Percentiles rank a stretch among this genome's conserved stretches.
phyloP scores from a whole-genome alignment of 2,113 vertebrate genomes.

The Caranx melampygus region DNA sequence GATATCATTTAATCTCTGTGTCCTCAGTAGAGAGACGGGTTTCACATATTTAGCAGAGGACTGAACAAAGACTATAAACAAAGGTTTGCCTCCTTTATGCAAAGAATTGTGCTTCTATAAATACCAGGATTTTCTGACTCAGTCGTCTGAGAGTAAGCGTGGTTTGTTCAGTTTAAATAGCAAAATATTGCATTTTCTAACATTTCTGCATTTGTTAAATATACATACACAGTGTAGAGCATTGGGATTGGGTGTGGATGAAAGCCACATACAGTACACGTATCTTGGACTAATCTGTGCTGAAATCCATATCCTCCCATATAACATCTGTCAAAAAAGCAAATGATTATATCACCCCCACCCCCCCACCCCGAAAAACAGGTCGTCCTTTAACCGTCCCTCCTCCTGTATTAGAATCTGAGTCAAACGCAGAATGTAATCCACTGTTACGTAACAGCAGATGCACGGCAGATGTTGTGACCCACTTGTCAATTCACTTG shows the following conservation, averaged over 20 bases:
- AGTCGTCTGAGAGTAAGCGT: too few relatives aligned
- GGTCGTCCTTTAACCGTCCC: conserved; percentile 19
- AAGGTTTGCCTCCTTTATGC: background rate
- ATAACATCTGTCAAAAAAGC: conserved; percentile 2
- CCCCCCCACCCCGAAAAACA: conserved; percentile 7
- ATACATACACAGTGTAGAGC: background rate
- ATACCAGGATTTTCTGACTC: background rate
- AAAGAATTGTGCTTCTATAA: background rate
- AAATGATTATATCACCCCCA: background rate
- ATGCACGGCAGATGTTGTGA: conserved; percentile 66
- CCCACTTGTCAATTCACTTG: conserved; percentile 60
- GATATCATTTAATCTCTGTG: conserved; percentile 3
- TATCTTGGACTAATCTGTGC: conserved; percentile 4
- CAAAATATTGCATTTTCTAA: conserved; percentile 2
- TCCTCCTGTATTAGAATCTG: conserved; percentile 36
- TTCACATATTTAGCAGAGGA: background rate
- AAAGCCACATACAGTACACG: background rate
- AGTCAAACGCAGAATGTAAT: conserved; percentile 49
- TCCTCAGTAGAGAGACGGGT: background rate
- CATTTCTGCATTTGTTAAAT: background rate
- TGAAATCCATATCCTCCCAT: background rate
- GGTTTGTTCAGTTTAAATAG: background rate
- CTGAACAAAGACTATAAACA: background rate
- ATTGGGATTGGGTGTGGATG: background rate
- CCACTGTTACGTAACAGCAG: conserved; percentile 61